Conservation (phyloP, 1,140 invertebrate species). For the Periplaneta americana region DNA sequence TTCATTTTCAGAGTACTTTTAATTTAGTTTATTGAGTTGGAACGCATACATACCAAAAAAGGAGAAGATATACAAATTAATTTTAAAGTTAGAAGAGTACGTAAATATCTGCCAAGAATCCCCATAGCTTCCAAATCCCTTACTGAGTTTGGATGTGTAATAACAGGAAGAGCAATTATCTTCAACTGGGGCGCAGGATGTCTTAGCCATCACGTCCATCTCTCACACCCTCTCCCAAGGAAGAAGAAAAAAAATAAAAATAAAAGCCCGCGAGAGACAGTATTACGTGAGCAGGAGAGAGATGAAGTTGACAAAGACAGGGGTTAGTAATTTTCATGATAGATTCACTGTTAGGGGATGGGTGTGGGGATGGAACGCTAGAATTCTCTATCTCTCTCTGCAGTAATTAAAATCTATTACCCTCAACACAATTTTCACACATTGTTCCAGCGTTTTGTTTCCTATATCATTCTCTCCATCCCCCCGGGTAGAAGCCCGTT, state of each 20-base stretch:
- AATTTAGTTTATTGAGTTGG: neutral
- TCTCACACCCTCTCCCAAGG: neutral
- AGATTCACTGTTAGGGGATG: neutral
- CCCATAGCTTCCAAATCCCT: neutral
- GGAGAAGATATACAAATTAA: neutral
- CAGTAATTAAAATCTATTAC: neutral
- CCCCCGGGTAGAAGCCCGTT: too few relatives aligned
- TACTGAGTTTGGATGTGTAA: neutral
- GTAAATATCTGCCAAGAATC: neutral
- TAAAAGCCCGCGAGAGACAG: neutral
- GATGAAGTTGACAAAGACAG: neutral
- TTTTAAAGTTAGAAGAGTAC: neutral
- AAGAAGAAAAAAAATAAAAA: neutral
- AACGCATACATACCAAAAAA: too few relatives aligned
- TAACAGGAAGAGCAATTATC: neutral
- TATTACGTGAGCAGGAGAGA: neutral
- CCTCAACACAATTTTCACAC: neutral
- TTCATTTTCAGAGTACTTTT: neutral
- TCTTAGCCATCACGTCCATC: neutral
- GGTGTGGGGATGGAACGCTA: neutral
- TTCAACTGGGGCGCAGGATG: neutral
- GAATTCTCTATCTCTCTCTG: neutral
- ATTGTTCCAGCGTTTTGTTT: neutral
- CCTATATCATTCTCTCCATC: neutral
- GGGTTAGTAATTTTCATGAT: neutral